These are phyloP conservation scores for Cuniculus paca DNA, from an alignment of 2,797 vertebrate genomes.

Conservation along the genomic window DNA sequence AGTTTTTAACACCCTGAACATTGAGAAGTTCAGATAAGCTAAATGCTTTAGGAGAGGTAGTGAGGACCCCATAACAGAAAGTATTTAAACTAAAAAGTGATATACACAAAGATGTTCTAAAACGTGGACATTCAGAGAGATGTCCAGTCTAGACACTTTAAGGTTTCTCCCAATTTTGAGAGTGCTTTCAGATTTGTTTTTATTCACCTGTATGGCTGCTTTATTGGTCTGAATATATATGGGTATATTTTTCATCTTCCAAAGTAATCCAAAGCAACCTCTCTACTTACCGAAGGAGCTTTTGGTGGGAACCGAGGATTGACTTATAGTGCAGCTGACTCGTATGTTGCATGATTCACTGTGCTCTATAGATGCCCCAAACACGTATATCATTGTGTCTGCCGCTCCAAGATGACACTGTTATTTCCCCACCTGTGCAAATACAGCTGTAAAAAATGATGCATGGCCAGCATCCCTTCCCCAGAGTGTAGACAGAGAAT, in stretches of 20 bases:
- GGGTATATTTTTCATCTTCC: slow-evolving; percentile 79
- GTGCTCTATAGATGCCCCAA: slow-evolving; percentile 72
- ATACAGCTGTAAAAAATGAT: slow-evolving; percentile 83
- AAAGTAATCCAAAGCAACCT: slow-evolving; percentile 76
- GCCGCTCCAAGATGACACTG: slow-evolving; percentile 77
- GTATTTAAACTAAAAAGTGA: background rate
- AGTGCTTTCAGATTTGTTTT: slow-evolving; percentile 69
- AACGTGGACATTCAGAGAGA: background rate
- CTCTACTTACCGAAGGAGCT: slow-evolving; percentile 79
- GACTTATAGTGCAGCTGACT: slow-evolving; percentile 76
- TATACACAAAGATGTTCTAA: background rate
- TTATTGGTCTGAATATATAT: slow-evolving; percentile 75
- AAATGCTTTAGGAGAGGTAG: background rate
- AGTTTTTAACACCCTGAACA: background rate
- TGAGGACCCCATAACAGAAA: background rate
- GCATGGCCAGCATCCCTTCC: slow-evolving; percentile 61
- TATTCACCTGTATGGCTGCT: slow-evolving; percentile 47
- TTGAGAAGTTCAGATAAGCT: background rate
- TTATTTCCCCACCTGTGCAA: slow-evolving; percentile 84
- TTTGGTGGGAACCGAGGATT: slow-evolving; percentile 65
- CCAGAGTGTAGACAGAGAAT: slow-evolving; percentile 7
- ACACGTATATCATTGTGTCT: slow-evolving; percentile 80
- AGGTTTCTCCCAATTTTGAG: slow-evolving; percentile 71
- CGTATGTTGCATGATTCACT: slow-evolving; percentile 76
- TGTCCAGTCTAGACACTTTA: background rate